Percentiles rank a stretch among this genome's conserved stretches.
Evolutionary conservation across 2,888 invertebrate species (phyloP).

Genomic region (Halocaridina rubra): DNA sequence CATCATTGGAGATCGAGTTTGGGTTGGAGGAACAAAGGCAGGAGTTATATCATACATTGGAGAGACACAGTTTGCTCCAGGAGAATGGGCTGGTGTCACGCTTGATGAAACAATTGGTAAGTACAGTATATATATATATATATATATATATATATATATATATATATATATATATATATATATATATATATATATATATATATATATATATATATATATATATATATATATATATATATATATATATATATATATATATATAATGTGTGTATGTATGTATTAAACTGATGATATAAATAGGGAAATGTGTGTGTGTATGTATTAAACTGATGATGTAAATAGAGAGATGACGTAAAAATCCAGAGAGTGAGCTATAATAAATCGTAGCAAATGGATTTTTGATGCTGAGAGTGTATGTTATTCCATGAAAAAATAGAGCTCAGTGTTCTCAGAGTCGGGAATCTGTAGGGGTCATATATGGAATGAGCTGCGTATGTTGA

Average conservation of each 20-base stretch:
- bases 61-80: constrained; percentile 92
- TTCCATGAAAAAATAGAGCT: no score
- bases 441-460: no score
- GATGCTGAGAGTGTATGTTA: no score
- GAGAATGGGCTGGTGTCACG: constrained; percentile 98
- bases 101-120: constrained; percentile 86
- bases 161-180: not conserved
- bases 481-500: no score
- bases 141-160: not conserved
- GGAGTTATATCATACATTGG: constrained; percentile 93
- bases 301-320: not conserved
- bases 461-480: no score
- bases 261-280: not conserved
- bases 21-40: constrained; percentile 91
- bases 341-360: no score
- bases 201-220: not conserved
- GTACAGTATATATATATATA: not conserved
- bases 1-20: constrained; percentile 93
- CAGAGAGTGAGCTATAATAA: no score
- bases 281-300: not conserved
- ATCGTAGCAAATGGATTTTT: no score
- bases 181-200: not conserved
- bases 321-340: no score
- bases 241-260: not conserved
- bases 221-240: not conserved